These are phyloP conservation scores for Galbula dea DNA, from an alignment of 2,113 vertebrate species.

Conservation along the genomic window DNA sequence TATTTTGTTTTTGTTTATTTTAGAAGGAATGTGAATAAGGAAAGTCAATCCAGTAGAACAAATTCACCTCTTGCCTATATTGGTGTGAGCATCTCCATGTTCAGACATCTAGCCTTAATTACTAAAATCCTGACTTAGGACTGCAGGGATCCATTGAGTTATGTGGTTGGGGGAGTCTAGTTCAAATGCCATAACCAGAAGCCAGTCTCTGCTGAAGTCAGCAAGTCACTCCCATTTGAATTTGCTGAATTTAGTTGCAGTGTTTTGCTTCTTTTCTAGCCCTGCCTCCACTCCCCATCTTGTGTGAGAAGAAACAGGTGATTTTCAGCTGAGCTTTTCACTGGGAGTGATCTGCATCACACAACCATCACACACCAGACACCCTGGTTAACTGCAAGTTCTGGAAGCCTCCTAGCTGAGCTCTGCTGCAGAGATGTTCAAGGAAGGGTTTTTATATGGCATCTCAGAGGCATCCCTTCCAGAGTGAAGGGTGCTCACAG, in stretches of 20 bases:
- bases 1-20: background rate
- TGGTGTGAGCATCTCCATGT: background rate
- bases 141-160: background rate
- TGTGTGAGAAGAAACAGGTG: slow-evolving; percentile 18
- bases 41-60: background rate
- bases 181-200: slow-evolving; percentile 23
- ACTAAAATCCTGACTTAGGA: slow-evolving; percentile 23
- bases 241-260: slow-evolving; percentile 13
- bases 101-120: background rate
- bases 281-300: background rate
- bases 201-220: background rate
- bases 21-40: background rate
- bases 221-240: slow-evolving; percentile 2
- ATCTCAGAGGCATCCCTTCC: slow-evolving; percentile 38
- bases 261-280: background rate
- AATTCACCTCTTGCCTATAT: background rate
- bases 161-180: background rate
- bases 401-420: slow-evolving; percentile 42
- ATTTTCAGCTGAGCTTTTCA: slow-evolving; percentile 57
- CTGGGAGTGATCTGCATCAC: slow-evolving; percentile 13
- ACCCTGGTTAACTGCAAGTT: slow-evolving; percentile 36
- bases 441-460: slow-evolving; percentile 1
- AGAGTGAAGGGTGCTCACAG: background rate
- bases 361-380: slow-evolving; percentile 20
- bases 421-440: background rate